Percentiles rank a stretch among this genome's conserved stretches.
phyloP scores from a whole-genome alignment of 1,140 invertebrate species.

The Drosophila ironensis region DNA sequence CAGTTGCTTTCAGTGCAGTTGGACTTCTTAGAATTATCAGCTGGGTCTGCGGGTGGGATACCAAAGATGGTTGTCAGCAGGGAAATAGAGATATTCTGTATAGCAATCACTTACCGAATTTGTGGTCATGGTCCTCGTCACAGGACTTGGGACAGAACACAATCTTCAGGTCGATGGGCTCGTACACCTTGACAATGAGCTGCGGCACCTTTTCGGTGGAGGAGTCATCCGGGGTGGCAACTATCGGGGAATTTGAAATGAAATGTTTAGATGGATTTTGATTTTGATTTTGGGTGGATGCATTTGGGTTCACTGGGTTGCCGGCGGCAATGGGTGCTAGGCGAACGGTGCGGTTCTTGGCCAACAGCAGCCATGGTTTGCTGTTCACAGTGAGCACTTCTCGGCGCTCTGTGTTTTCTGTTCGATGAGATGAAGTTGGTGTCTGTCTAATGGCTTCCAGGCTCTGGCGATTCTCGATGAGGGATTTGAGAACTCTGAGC shows the following conservation, averaged over 20 bases:
- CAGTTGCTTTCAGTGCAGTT: slow-evolving; percentile 35
- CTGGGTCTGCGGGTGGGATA: slow-evolving; percentile 49
- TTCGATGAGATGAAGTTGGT: background rate
- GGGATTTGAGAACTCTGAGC: too few species aligned
- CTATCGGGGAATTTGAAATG: slow-evolving; percentile 8
- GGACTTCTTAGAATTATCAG: slow-evolving; percentile 65
- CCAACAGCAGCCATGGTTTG: slow-evolving; percentile 52
- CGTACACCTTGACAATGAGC: slow-evolving; percentile 57
- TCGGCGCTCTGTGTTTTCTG: background rate
- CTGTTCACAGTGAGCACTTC: slow-evolving; percentile 52
- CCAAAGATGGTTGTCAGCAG: background rate
- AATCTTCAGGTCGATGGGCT: slow-evolving; percentile 66
- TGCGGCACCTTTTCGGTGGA: slow-evolving; percentile 53
- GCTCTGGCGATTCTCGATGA: too few species aligned
- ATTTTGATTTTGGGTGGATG: slow-evolving; percentile 2
- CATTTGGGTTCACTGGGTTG: slow-evolving; percentile 66
- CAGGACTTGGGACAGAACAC: slow-evolving; percentile 62
- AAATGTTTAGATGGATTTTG: slow-evolving; percentile 36
- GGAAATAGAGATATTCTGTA: background rate
- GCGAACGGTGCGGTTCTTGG: slow-evolving; percentile 49
- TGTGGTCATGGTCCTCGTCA: slow-evolving; percentile 63
- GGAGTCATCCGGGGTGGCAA: slow-evolving; percentile 18
- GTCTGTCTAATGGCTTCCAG: too few species aligned
- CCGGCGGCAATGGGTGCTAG: slow-evolving; percentile 31
- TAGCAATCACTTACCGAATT: slow-evolving; percentile 49